Evolutionary conservation across 2,888 invertebrate species (phyloP), one percentile per base, ranked within the genome.

Genomic region (Rhabditoides inermis): DNA sequence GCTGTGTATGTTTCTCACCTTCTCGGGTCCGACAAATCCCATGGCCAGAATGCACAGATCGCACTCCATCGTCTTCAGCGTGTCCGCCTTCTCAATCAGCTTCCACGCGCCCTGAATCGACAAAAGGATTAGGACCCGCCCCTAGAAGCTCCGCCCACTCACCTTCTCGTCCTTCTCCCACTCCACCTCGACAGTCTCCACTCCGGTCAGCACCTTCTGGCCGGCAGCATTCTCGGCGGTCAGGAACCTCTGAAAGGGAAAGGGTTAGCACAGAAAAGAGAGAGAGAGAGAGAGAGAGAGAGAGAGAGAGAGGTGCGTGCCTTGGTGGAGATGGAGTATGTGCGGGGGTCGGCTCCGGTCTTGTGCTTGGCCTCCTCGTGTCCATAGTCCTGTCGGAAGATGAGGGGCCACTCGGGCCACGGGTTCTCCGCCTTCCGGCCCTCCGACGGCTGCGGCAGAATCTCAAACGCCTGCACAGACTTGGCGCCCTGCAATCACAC

Each of bases 351-450:
- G 36, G 85, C 84, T 12, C 91, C 92, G 77, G 85, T 87, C 51
- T 61, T 60, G 27, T 49, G 52, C 75, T 87, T 86, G n/a, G 88
- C 83, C 80, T 98, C 98, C 72, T 95, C 94, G 75, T 98, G 95
- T 0, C 98, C 98, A 76, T 98, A 98, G 79, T 98, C 98, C 25
- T 94, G 87, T 68, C 87, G 86, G 83, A 95, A 94, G 25, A 92
- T 87, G 75, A 88, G 83, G 0, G 95, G 95, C 86, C 89, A 98
- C 76, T 94, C 90, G 2, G 95, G 98, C 98, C 98, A 98, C 0
- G 95, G 95, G 80, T 98, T 98, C 78, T 90, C 90, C 18, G 82
- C 81, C 15, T 86, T 85, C 32, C 98, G 83, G 26, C 81, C 82
- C 2, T 82, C 81, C 49, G 89, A 88, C 18, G 95, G 95, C 72